Base-by-base conservation (phyloP, 2,888 invertebrate species). In the Aphelenchoides bicaudatus region DNA sequence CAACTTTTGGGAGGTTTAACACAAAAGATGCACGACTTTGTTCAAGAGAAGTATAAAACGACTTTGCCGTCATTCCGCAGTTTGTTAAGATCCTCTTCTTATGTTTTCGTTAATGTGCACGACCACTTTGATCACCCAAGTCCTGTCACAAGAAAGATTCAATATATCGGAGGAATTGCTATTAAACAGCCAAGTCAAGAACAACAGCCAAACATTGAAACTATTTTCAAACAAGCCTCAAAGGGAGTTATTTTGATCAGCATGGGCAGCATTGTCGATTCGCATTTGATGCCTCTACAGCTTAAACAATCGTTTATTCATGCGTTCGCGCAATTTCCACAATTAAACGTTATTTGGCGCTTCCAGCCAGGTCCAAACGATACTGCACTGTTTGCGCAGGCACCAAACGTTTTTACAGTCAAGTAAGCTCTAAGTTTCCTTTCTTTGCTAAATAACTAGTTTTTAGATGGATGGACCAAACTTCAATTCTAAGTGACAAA, bases 201-300 rank as follows among this genome's bases (percentile, higher is more conserved):
- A 27, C 49, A 49, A n/a, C 27, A 28, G 13, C 19, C 50, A 23
- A 2, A 53, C 4, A 28, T 54, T 13, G 48, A n/a, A 13, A 25
- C 31, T 19, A 51, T 51, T 23, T 34, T 51, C 31, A 21, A 19
- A 21, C 16, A 25, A 25, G 21, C 52, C 5, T n/a, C 25, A n/a
- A 54, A 54, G 27, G 54, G 54, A 16, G 51, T 54, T 6, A 53
- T 54, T 27, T 19, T 53, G 21, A 52, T 54, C 51, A 52, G 48
- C 3, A n/a, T 54, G 54, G 54, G 54, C 21, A n/a, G 23, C 16
- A n/a, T 54, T 2, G 29, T 54, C 1, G 52, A 54, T 28, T 52
- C 51, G n/a, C 21, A 19, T 6, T 25, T 54, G 13, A 54, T 54
- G 54, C 54, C 54, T n/a, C 13, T 2, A 28, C 13, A 3, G n/a